A percentile compares a stretch with the other conserved stretches of the same genome.
phyloP scores from a whole-genome alignment of 1,140 invertebrate genomes.

The Danaus melanippus region DNA sequence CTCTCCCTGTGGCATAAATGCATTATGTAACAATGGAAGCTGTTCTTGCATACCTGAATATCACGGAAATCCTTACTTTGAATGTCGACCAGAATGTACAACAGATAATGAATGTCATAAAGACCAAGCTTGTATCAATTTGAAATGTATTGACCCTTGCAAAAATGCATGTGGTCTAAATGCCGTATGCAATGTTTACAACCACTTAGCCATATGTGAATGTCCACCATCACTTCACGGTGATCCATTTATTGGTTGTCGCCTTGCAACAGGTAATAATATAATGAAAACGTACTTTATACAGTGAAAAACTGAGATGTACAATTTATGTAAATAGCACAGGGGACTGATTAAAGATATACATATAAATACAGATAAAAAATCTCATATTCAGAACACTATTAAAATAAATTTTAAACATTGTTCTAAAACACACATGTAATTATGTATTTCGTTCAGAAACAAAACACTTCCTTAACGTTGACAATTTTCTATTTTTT shows the following conservation, averaged over 20 bases:
- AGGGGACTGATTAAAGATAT: no score
- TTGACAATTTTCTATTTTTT: slow-evolving; percentile 15
- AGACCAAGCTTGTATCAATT: slow-evolving; percentile 86
- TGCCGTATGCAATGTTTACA: slow-evolving; percentile 75
- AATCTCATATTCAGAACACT: no score
- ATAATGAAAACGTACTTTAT: neutral
- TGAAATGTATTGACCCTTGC: slow-evolving; percentile 87
- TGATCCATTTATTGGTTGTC: slow-evolving; percentile 77
- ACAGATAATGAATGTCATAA: slow-evolving; percentile 83
- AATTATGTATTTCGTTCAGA: no score
- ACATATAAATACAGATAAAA: no score
- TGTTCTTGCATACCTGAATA: slow-evolving; percentile 75
- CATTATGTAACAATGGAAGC: slow-evolving; percentile 79
- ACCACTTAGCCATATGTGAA: slow-evolving; percentile 78
- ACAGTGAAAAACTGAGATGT: no score
- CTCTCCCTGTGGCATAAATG: slow-evolving; percentile 83
- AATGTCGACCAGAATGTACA: slow-evolving; percentile 80
- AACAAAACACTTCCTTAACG: no score
- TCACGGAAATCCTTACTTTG: slow-evolving; percentile 75
- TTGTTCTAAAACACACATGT: no score
- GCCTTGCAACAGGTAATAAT: slow-evolving; percentile 65
- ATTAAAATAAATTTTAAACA: no score
- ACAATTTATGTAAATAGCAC: no score
- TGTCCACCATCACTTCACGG: slow-evolving; percentile 75
- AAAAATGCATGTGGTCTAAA: slow-evolving; percentile 79